Evolutionary conservation across 2,888 invertebrate genomes (phyloP), one percentile per base, ranked within the genome.

Genomic region (Plusia festucae): DNA sequence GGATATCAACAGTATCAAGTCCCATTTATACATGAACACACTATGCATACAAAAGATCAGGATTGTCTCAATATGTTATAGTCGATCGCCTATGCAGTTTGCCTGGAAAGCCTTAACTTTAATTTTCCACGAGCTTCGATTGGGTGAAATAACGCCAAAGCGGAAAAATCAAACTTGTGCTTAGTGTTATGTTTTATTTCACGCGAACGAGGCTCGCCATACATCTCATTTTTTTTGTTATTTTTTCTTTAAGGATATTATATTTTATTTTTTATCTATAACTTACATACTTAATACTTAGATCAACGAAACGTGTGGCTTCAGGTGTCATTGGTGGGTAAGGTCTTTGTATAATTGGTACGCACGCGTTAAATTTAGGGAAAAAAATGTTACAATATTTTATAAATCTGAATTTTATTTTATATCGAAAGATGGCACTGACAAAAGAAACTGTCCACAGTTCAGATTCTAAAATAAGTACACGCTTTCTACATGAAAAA

Each of bases 271-370:
- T 89, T 93, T 92, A 91, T 88, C 92, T 94, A 91, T 87, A 92
- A 91, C 94, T 94, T 93, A 94, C 89, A 89, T 92, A 91, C 86
- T 92, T 94, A 94, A 94, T 94, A 94, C 94, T 94, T 93, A 94
- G 87, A 90, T 90, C 90, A 88, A 92, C 86, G 89, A 91, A 90
- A 93, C 93, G 93, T 92, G 94, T 93, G 93, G 92, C 91, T 90
- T 91, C 89, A 87, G 92, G 89, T 93, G 93, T 91, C 88, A 91
- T 94, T 93, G 94, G 94, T 94, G 94, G 94, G 94, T 89, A 92
- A 88, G 88, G 88, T 93, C 89, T 93, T 91, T 91, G 90, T 91
- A 89, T 91, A 85, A 82, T 79, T 83, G 87, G 82, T 86, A 87
- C 85, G 92, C 92, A 92, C 93, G 90, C 88, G 88, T 79, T 80